Conservation (phyloP, 2,113 vertebrate species). For the Chelonoidis abingdonii region DNA sequence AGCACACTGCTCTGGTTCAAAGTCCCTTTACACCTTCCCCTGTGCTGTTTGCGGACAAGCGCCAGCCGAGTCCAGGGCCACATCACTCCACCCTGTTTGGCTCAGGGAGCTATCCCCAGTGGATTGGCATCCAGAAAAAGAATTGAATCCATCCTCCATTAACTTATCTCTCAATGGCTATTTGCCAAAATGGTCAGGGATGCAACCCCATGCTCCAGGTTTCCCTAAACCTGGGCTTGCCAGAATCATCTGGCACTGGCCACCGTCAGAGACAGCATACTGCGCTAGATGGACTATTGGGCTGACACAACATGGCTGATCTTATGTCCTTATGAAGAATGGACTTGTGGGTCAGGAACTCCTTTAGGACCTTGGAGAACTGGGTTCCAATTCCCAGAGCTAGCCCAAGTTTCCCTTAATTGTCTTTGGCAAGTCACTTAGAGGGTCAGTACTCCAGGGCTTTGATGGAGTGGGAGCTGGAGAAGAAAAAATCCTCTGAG, state of each 20-base stretch:
- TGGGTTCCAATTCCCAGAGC: background rate
- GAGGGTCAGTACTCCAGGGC: background rate
- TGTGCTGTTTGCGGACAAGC: background rate
- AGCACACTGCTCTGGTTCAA: rapidly evolving
- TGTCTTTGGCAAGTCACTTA: background rate
- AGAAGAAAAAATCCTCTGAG: background rate
- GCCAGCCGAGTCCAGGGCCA: background rate
- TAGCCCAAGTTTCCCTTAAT: background rate
- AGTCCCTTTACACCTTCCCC: background rate
- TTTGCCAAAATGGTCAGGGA: background rate
- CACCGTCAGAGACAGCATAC: background rate
- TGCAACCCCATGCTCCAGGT: rapidly evolving
- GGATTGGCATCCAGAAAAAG: background rate
- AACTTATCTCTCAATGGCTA: background rate
- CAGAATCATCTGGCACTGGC: background rate
- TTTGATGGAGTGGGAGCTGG: no score
- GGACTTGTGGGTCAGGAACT: background rate
- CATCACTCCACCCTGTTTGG: rapidly evolving
- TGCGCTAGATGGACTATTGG: background rate
- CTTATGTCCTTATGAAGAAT: background rate
- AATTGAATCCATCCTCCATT: no score
- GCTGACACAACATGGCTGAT: background rate
- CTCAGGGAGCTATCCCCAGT: no score
- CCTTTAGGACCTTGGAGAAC: background rate
- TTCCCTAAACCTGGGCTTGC: background rate